Evolutionary conservation across 2,888 invertebrate genomes (phyloP), one percentile per base, ranked within the genome.

Genomic region (Galerucella pusilla): DNA sequence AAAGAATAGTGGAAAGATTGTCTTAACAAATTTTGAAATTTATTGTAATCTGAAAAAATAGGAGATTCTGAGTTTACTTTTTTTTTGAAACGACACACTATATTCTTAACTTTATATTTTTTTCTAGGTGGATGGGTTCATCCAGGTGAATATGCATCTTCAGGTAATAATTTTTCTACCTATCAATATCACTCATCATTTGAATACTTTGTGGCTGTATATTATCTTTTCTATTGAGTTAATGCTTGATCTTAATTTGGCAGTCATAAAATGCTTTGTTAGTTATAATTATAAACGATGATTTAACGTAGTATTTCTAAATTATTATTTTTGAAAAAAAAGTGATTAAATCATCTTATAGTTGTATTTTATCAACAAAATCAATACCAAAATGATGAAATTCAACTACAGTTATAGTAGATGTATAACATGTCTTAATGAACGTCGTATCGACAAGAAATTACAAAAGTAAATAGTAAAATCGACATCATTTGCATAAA

Each of bases 81-180:
- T 10, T 49, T 5, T 0, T 12, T 49, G 49, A 11, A 49, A 49
- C 49, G 49, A 12, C 14, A 49, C 11, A 49, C 12, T 49, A 49
- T 14, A 28, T 63, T 20, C 45, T 14, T 4, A 45, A 45, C 7
- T 46, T 16, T 66, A 57, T 61, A 1, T 49, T 81, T 78, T 80
- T 77, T 82, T 81, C 79, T 81, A 96, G 97, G 98, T 85, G 96
- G 96, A 88, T 96, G 96, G 95, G 98, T 99, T 80, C 98, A 98
- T 90, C 98, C 98, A 81, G 98, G 98, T 85, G 99, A 99, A 90
- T 99, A 98, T 89, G 98, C 99, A 78, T 98, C 98, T 80, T 98
- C 98, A 90, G 98, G 98, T 99, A 92, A 88, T 90, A 69, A 63
- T 60, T 45, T 42, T 60, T 57, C 14, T 16, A 35, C 6, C 0